Percentiles rank a stretch among this genome's conserved stretches.
Conservation (phyloP, 30 jellyfish, hydroid and myxozoan species). For the Hydra vulgaris region DNA sequence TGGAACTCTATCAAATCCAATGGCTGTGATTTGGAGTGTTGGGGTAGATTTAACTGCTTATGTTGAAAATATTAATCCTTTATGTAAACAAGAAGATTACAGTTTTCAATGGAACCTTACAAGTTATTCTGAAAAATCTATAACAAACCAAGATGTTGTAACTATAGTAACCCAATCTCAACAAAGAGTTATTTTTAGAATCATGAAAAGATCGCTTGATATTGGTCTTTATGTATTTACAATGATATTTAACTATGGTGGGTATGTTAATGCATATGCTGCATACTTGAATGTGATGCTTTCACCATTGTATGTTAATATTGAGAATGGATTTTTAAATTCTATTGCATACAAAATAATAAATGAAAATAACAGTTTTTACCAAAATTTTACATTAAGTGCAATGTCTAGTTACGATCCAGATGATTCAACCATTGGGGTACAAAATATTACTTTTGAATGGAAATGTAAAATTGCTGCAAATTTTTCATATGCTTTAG, state of each 20-base stretch:
- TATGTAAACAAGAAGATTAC: neutral
- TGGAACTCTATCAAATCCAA: neutral
- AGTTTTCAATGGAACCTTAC: neutral
- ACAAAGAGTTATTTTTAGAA: neutral
- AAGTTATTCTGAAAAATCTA: neutral
- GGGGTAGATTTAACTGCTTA: neutral
- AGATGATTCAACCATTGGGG: constrained; percentile 10
- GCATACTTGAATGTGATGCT: constrained; percentile 39
- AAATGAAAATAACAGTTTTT: constrained; percentile 3
- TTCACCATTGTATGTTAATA: constrained; percentile 43
- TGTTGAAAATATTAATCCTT: neutral
- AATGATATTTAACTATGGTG: neutral
- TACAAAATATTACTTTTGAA: constrained; percentile 11
- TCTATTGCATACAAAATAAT: constrained; percentile 37
- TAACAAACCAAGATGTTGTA: too few species aligned
- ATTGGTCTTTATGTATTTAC: constrained; percentile 12
- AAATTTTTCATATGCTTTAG: neutral
- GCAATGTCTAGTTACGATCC: constrained; percentile 64
- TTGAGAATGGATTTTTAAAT: constrained; percentile 47
- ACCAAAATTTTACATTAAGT: constrained; percentile 24
- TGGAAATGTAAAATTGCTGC: constrained; percentile 41
- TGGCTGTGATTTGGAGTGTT: neutral
- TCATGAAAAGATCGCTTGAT: neutral
- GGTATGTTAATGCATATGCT: neutral
- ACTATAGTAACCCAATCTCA: too few species aligned